Percentiles rank a stretch among this genome's conserved stretches.
Evolutionary conservation across 2,888 invertebrate genomes (phyloP).

Genomic region (Agrochola macilenta): DNA sequence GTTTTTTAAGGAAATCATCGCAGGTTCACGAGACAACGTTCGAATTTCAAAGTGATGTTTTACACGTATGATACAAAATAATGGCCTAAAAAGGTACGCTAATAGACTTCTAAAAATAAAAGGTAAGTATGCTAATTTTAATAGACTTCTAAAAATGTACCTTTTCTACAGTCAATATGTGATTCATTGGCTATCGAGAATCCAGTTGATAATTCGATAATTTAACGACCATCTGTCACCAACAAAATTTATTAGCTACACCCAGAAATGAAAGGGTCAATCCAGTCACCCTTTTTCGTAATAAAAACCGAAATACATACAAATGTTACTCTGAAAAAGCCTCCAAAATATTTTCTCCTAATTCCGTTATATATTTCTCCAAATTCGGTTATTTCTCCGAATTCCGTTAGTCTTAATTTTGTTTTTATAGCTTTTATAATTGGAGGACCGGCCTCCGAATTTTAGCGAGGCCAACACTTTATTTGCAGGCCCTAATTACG

Average conservation of each 20-base stretch:
- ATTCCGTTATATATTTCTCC: constrained; percentile 19
- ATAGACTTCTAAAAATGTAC: background rate
- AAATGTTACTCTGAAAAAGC: constrained; percentile 15
- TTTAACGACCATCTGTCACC: constrained; percentile 10
- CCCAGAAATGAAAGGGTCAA: constrained; percentile 13
- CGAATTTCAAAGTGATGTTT: background rate
- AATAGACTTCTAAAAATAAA: background rate
- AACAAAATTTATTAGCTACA: constrained; percentile 8
- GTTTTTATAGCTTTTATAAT: constrained; percentile 60
- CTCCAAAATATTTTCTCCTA: constrained; percentile 24
- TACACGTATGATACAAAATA: background rate
- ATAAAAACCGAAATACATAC: constrained; percentile 38
- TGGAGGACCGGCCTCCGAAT: constrained; percentile 44
- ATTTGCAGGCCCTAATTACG: constrained; percentile 56
- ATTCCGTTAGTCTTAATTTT: constrained; percentile 42
- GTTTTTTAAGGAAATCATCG: background rate
- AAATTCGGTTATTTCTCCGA: constrained; percentile 38
- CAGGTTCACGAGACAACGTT: background rate
- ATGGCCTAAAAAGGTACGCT: background rate
- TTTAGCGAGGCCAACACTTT: constrained; percentile 45
- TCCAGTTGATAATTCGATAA: constrained; percentile 12
- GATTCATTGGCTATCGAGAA: background rate
- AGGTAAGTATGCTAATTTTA: too few relatives aligned
- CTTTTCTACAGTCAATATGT: background rate
- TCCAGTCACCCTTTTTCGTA: background rate